Conservation (phyloP, 2,888 invertebrate species). For the Pristionchus fissidentatus region DNA sequence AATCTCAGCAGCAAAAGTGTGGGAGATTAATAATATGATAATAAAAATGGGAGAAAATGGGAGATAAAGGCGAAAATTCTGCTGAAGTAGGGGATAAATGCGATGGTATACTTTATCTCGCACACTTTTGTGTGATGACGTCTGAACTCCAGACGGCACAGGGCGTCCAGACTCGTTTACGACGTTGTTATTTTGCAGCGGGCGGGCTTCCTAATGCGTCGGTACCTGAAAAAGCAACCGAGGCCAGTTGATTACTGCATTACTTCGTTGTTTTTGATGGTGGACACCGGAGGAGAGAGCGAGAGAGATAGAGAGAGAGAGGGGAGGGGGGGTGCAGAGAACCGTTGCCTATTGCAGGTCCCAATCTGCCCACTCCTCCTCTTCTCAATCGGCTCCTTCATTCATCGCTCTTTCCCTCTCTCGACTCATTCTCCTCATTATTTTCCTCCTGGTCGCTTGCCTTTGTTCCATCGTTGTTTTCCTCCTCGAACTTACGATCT, state of each 20-base stretch:
- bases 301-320: too few species aligned
- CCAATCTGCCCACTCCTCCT: neutral
- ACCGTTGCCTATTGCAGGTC: neutral
- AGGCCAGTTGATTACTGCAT: neutral
- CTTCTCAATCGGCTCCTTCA: neutral
- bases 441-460: neutral
- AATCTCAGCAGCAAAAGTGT: too few species aligned
- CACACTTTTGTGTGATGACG: too few species aligned
- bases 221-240: constrained; percentile 15
- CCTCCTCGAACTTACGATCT: neutral
- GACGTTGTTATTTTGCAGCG: constrained; percentile 27
- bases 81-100: too few species aligned
- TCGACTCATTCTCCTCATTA: neutral
- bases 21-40: too few species aligned
- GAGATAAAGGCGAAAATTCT: too few species aligned
- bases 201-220: constrained; percentile 11
- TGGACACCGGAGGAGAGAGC: neutral
- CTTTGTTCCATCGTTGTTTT: neutral
- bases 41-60: too few species aligned
- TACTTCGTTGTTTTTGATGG: neutral
- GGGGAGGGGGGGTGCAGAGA: neutral
- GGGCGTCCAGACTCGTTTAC: constrained; percentile 13
- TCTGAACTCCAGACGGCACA: too few species aligned
- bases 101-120: too few species aligned
- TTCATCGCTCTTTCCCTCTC: constrained; percentile 20